Base-by-base conservation (phyloP, 2,888 invertebrate species). In the Acronicta leporina region DNA sequence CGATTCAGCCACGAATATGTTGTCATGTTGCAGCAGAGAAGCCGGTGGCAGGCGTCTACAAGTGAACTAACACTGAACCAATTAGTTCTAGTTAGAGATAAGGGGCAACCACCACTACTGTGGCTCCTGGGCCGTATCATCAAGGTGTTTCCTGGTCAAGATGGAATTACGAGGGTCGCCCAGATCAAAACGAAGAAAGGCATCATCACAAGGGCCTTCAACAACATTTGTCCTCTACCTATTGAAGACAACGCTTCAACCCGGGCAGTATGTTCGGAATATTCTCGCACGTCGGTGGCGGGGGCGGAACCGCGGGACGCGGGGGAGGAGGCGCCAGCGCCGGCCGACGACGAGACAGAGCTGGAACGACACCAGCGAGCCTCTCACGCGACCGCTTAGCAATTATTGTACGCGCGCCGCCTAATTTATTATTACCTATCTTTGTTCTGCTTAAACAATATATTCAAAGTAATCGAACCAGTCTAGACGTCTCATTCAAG, bases 1-100 rank as follows among this genome's bases (percentile, higher is more conserved):
- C 38, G 47, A 38, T 47, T 47, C n/a, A 47, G 47, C 13, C 35
- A 38, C 11, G 47, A 47, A 38, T 47, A 47, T 16, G 47, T 47
- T 16, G 35, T 38, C 38, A 15, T 38, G 35, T 38, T 47, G 20
- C 47, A 48, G 48, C 48, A 38, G 20, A 48, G 20, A 48, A 48
- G 4, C 11, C 9, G 38, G 38, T 48, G 48, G 48, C 35, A 35
- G 9, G 35, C 38, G 8, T 35, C 48, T 11, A 20, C 20, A 20
- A 13, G 20, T n/a, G 48, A 48, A 20, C 48, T 48, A 6, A 16
- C 20, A 13, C 1, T 38, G 16, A 38, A 38, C 11, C 16, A 35
- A 6, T 38, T 48, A 20, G 48, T 48, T 38, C 38, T 48, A 20
- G 20, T 46, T 1, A 46, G 30, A 44, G 44, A 44, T 3, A 44